Conservation (phyloP, 2,797 vertebrate species). For the Gymnoscopelus microlampas region DNA sequence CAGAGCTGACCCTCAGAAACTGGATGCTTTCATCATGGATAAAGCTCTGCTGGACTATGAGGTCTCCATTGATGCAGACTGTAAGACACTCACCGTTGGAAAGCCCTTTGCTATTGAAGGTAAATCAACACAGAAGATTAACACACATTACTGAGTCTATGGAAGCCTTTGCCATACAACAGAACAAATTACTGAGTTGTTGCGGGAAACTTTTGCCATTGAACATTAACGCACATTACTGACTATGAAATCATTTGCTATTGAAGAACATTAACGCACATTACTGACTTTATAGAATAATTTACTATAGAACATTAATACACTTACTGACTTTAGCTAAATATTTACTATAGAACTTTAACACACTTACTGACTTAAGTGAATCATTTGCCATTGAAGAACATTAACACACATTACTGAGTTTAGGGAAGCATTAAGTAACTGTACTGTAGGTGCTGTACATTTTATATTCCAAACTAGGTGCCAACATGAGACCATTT, state of each 20-base stretch:
- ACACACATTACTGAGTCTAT: conserved; percentile 39
- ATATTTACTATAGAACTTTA: conserved; percentile 47
- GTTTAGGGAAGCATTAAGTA: conserved; percentile 18
- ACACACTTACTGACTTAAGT: conserved; percentile 91
- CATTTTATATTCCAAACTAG: too few relatives aligned
- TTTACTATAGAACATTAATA: conserved; percentile 72
- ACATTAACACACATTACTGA: conserved; percentile 23
- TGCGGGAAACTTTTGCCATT: too few relatives aligned
- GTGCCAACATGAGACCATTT: too few relatives aligned
- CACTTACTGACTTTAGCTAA: conserved; percentile 34
- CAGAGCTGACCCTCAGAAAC: conserved; percentile 94
- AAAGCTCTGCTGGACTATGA: conserved; percentile 98
- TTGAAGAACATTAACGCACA: too few relatives aligned
- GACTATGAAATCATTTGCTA: too few relatives aligned
- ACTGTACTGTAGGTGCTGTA: too few relatives aligned
- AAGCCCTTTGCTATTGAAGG: conserved; percentile 99
- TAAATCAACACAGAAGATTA: conserved; percentile 58
- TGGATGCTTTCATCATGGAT: conserved; percentile 99
- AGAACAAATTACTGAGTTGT: too few relatives aligned
- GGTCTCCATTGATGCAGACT: conserved; percentile 97
- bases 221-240: background rate
- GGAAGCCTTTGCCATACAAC: background rate
- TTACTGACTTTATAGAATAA: too few relatives aligned
- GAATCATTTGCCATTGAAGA: conserved; percentile 98
- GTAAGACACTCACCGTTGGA: conserved; percentile 95